Conservation (phyloP, 2,797 vertebrate genomes). For the Nothura maculosa region DNA sequence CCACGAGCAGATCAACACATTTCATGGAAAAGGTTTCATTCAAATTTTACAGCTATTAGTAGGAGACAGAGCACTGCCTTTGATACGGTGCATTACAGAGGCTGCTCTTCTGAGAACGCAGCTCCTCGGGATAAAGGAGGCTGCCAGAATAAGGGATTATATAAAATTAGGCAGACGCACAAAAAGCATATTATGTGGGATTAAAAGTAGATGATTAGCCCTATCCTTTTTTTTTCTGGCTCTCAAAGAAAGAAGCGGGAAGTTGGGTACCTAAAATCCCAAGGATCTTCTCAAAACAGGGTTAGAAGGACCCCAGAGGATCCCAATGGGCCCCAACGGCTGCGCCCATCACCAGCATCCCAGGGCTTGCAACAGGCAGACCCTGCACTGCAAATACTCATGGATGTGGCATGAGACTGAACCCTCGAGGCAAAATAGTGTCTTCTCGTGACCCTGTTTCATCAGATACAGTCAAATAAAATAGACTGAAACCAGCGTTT, state of each 20-base stretch:
- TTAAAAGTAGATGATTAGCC: neutral
- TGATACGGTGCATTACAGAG: neutral
- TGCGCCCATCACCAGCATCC: neutral
- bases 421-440: neutral
- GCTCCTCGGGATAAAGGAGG: neutral
- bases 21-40: neutral
- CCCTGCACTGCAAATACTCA: neutral
- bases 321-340: neutral
- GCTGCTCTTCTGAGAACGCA: neutral
- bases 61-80: neutral
- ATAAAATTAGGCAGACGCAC: neutral
- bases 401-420: accelerated
- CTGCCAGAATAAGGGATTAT: constrained; percentile 39
- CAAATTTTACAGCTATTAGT: neutral
- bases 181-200: neutral
- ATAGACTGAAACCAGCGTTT: accelerated
- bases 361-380: accelerated
- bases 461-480: accelerated
- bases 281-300: accelerated
- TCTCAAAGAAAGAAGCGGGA: neutral
- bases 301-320: too few species aligned
- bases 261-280: neutral
- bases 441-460: neutral
- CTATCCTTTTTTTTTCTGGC: too few species aligned
- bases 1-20: neutral